Percentiles rank a stretch among this genome's conserved stretches.
phyloP scores from a whole-genome alignment of 2,797 vertebrate species.

The Arrhamphus sclerolepis region DNA sequence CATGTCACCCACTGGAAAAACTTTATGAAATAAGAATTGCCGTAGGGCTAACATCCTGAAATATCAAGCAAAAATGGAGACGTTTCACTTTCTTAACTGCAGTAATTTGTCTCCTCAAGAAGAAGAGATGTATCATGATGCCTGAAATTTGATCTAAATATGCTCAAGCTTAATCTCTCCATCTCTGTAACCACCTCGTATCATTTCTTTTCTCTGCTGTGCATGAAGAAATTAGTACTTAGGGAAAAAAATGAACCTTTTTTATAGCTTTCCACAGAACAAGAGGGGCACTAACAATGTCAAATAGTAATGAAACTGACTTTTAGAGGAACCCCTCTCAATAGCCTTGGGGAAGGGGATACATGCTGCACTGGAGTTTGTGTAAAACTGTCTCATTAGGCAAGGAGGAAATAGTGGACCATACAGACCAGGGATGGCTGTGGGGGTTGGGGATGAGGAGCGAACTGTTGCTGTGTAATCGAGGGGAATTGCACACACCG shows the following conservation, averaged over 20 bases:
- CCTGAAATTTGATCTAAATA: background rate
- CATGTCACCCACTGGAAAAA: background rate
- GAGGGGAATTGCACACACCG: conserved; percentile 53
- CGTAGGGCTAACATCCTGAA: too few relatives aligned
- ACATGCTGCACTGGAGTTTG: conserved; percentile 22
- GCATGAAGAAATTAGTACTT: conserved; percentile 27
- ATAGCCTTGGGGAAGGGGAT: conserved; percentile 25
- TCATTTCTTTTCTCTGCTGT: conserved; percentile 5
- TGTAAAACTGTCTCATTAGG: conserved; percentile 63
- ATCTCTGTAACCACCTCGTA: background rate
- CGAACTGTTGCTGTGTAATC: conserved; percentile 58
- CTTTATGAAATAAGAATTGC: background rate
- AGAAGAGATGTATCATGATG: background rate
- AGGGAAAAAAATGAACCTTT: conserved; percentile 11
- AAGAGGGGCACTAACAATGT: conserved; percentile 39
- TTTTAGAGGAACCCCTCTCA: conserved; percentile 40
- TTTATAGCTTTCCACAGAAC: conserved; percentile 21
- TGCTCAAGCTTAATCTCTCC: conserved; percentile 2
- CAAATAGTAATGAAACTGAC: conserved; percentile 34
- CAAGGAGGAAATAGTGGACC: conserved; percentile 54
- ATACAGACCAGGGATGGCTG: conserved; percentile 15
- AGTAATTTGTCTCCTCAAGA: too few relatives aligned
- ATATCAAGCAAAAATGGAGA: too few relatives aligned
- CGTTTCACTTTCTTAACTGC: too few relatives aligned
- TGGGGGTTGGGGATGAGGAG: conserved; percentile 45